Evolutionary conservation across 2,113 vertebrate genomes (phyloP), one percentile per base, ranked within the genome.

Genomic region (Urocolius indicus): DNA sequence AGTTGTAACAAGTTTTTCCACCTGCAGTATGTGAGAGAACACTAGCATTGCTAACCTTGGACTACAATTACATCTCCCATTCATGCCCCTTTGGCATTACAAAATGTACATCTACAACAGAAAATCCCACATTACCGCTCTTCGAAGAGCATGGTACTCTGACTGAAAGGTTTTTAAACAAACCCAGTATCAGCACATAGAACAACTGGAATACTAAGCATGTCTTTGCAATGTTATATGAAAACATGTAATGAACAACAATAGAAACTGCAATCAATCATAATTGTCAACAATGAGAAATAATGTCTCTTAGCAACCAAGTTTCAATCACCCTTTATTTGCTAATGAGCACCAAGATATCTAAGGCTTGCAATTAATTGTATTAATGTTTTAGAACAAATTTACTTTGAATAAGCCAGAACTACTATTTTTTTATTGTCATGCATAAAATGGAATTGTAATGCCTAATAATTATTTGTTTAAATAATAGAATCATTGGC

Each of bases 401-500:
- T 98, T 98, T 97, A 82, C 94, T 97, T 97, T 92, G 93, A 97
- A 90, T 96, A 95, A 97, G 69, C 84, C 43, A 48, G 97, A 97
- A 96, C 90, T 97, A 82, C 96, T 94, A 97, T 98, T 98, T 98
- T 98, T 94, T 97, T 97, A 95, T 94, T 95, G 94, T 96, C 96
- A 79, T 83, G 73, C 88, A 93, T 85, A 96, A 98, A 97, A 97
- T 96, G 74, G 93, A 96, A 97, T 94, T 95, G 71, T 95, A 97
- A 97, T 95, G 94, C 87, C 71, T 93, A 97, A 96, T 97, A 97
- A 98, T 98, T 98, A 97, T 98, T 98, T 98, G 95, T 98, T 98
- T 98, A 98, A 98, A 97, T 98, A 98, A 97, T 96, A 90, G 82
- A 95, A 95, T 94, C 91, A 87, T 93, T 97, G 97, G 82, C 79